These are phyloP conservation scores for Hydrophis major DNA, from an alignment of 2,797 vertebrate species.

Conservation along the genomic window DNA sequence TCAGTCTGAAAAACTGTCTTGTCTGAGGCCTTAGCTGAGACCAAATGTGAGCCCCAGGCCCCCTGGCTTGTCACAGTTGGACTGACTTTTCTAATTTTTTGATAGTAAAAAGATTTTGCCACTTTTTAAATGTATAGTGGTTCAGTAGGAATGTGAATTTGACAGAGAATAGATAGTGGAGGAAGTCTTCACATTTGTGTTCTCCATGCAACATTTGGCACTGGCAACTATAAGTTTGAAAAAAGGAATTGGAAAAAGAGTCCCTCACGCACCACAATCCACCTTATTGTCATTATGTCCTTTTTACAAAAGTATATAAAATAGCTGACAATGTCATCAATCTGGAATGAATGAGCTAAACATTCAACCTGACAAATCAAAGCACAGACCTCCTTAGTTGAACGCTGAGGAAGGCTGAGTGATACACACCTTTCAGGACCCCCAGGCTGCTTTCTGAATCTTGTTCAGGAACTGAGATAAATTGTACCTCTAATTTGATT, in stretches of 20 bases:
- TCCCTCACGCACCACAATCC: not conserved
- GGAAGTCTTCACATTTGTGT: not conserved
- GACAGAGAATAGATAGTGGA: not conserved
- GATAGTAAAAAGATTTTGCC: not conserved
- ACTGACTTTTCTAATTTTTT: not conserved
- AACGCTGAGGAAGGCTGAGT: not conserved
- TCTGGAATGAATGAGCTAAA: not conserved
- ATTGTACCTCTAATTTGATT: not conserved
- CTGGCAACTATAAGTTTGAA: not conserved
- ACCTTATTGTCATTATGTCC: not conserved
- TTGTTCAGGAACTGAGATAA: not conserved
- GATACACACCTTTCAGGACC: not conserved
- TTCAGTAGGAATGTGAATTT: not conserved
- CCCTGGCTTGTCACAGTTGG: not conserved
- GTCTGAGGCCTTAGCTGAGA: not conserved
- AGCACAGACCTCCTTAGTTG: not conserved
- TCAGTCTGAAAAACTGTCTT: not conserved
- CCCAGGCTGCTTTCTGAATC: not conserved
- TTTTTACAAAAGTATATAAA: not conserved
- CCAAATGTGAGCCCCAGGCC: not conserved
- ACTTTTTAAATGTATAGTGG: not conserved
- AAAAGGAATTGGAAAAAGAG: not conserved
- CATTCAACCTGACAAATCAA: not conserved
- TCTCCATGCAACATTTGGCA: not conserved
- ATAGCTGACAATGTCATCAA: not conserved